Base-by-base conservation (phyloP, 2,113 vertebrate genomes). In the Orycteropus afer region DNA sequence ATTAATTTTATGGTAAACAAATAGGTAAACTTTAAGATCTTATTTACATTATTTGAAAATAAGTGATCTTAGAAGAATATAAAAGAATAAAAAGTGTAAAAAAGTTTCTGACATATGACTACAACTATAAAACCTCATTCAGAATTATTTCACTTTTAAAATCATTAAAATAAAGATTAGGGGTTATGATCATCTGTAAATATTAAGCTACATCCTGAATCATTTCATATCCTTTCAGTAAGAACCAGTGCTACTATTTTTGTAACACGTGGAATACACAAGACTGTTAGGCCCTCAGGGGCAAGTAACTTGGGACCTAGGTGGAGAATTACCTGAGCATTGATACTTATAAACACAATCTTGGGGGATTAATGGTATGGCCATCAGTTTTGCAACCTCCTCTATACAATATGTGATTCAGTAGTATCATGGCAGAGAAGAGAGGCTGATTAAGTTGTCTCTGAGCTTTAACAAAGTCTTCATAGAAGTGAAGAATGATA, bases 141-240 rank as follows among this genome's bases (percentile, higher is more conserved):
- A 83, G 55, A 76, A 93, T 84, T 85, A 57, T 84, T 80, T 83
- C 83, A 86, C 49, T 69, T 78, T 80, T 47, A 2, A 89, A 55
- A 55, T 40, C 3, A 74, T 67, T 94, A 57, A 73, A 89, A 63
- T 12, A 67, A 13, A 77, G 11, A 65, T 42, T 25, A 74, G n/a
- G 76, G 3, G 40, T 32, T 57, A 29, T 65, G 57, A 45, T 90
- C 29, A 82, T 10, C 6, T 94, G 7, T 65, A 84, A 40, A 63
- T 47, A 86, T n/a, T 61, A 88, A 71, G 15, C 5, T 45, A 51
- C 63, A 47, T 80, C 3, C 37, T 91, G 13, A 2, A 51, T 80
- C 6, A 84, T 87, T 91, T 91, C 3, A 32, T 32, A 55, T 63
- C 9, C 40, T 77, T 89, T 83, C 27, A 57, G 17, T 86, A 53